Evolutionary conservation across 2,797 vertebrate genomes (phyloP), one percentile per base, ranked within the genome.

Genomic region (Clarias laeviceps): DNA sequence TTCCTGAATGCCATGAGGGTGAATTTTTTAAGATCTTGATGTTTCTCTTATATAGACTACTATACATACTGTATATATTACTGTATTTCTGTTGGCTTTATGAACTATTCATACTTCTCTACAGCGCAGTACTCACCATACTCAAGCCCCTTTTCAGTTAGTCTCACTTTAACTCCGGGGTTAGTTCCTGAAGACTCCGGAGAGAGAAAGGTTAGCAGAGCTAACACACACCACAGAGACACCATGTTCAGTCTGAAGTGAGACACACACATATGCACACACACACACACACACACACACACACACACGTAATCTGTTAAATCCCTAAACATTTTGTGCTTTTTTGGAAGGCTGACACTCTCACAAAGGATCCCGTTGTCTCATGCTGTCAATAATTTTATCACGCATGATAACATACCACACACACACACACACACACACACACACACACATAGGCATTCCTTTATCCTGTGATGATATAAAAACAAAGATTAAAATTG

Each of bases 241-340:
- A 94, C 93, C 87, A 89, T 92, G 82, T 86, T 72, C 87, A 87
- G 81, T 84, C 61, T 56, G 87, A 87, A 83, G 88, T 68, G 64
- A 59, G 68, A 77, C 73, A 37, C 3, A 82, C 1, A 89, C 81
- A 77, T n/a, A 87, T 0, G 87, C 66, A 68, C 56, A 61, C 57
- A 79, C 77, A 79, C 56, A 78, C n/a, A 65, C 45, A 45, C 66
- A 99, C 98, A 0, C 96, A 96, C 0, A 97, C 98, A 0, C 96
- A 94, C 90, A 57, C 18, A 57, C 17, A 40, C 18, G 1, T 20
- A 66, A 85, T 82, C 32, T 62, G 54, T 61, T 82, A 11, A 40
- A n/a, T 59, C 62, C 15, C 34, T 80, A 69, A 86, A 69, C 54
- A 24, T 29, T 24, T 18, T 68, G 56, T 69, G 37, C 73, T 82